These are phyloP conservation scores for Sus cebifrons DNA, from an alignment of 2,797 vertebrate genomes.

Conservation along the genomic window DNA sequence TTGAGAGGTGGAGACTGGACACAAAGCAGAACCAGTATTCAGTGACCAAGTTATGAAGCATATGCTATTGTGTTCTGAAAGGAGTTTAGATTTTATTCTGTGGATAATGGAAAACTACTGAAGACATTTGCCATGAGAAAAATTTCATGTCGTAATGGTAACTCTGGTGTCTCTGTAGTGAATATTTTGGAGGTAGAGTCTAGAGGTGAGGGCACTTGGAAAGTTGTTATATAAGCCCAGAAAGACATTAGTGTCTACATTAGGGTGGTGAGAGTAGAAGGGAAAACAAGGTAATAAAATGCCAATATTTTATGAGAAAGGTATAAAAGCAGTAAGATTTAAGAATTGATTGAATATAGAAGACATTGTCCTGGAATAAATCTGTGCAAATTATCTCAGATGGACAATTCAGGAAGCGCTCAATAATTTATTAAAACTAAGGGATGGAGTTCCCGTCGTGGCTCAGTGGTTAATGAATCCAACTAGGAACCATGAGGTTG, in stretches of 20 bases:
- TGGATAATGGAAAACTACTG: background rate
- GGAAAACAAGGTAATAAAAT: background rate
- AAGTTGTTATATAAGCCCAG: background rate
- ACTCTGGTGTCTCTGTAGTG: background rate
- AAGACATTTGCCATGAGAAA: constrained; percentile 1
- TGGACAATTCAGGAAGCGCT: background rate
- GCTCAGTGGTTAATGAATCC: too few relatives aligned
- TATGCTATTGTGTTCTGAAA: background rate
- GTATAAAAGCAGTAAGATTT: background rate
- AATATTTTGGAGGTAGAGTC: background rate
- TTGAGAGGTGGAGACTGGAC: background rate
- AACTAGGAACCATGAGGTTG: too few relatives aligned
- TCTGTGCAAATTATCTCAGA: constrained; percentile 30
- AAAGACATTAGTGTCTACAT: background rate
- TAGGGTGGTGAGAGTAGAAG: background rate
- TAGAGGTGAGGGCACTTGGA: background rate
- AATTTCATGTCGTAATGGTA: background rate
- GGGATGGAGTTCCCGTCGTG: too few relatives aligned
- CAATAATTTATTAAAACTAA: constrained; percentile 30
- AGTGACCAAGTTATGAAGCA: background rate
- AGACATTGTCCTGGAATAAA: background rate
- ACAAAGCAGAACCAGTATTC: background rate
- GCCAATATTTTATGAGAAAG: background rate
- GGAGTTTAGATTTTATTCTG: background rate
- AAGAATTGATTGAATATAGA: background rate